These are phyloP conservation scores for Gallinago jamesoni DNA, from an alignment of 2,113 vertebrate genomes.

Conservation along the genomic window DNA sequence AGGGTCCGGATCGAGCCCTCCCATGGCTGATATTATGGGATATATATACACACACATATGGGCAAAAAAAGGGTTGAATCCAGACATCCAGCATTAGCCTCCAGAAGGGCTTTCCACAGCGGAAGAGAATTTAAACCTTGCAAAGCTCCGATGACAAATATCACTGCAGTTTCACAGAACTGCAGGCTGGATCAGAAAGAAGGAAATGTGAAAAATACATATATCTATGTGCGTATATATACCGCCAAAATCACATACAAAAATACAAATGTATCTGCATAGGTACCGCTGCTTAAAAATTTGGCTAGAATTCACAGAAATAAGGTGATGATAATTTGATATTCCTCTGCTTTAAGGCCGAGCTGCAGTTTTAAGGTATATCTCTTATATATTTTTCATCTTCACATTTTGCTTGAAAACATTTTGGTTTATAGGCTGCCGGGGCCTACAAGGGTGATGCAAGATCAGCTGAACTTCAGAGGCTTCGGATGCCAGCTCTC, in stretches of 20 bases:
- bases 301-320: neutral
- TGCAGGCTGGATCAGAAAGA: neutral
- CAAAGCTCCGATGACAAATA: neutral
- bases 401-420: constrained; percentile 46
- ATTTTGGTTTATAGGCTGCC: constrained; percentile 63
- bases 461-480: constrained; percentile 78
- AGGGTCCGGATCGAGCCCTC: neutral
- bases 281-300: neutral
- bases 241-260: neutral
- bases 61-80: neutral
- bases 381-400: constrained; percentile 18
- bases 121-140: neutral
- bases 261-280: neutral
- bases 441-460: constrained; percentile 65
- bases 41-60: no score
- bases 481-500: constrained; percentile 69
- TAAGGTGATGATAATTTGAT: neutral
- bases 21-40: fast-evolving
- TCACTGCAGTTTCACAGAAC: neutral
- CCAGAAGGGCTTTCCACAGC: neutral
- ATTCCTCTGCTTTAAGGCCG: neutral
- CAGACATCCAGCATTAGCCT: neutral
- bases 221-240: no score
- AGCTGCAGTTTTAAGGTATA: neutral
- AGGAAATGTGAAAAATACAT: neutral